Evolutionary conservation across 2,888 invertebrate genomes (phyloP), one percentile per base, ranked within the genome.

Genomic region (Xestobium rufovillosum): DNA sequence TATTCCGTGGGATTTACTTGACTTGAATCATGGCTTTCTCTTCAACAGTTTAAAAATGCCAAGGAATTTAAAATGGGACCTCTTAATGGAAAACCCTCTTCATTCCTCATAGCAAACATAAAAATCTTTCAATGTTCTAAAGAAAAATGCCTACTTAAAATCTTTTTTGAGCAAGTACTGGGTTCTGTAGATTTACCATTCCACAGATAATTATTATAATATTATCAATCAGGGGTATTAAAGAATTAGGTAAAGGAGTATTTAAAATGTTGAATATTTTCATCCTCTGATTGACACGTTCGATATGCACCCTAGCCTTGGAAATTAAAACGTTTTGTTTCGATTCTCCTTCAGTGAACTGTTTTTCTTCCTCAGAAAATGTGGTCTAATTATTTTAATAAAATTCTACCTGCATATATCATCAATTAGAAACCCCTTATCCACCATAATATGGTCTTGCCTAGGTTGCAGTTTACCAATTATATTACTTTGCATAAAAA

Each of bases 281-380:
- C 26, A 39, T 39, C 10, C 39, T 12, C 12, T 8, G 23, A 27
- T 41, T 41, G 3, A 11, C 6, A 8, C 41, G 25, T 35, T 38
- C 41, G 14, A 41, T 31, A 34, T 41, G 43, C 11, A 43, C 41
- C 19, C 43, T 13, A 11, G 43, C 43, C 13, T 38, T 27, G 14
- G 43, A 38, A 17, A 43, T 35, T 10, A 25, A 25, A 14, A 12
- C 16, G 40, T 34, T 43, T 11, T 19, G 17, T 23, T 25, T 10
- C 10, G 43, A 26, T 29, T 43, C 43, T 15, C 12, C 32, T 33
- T 29, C 12, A 17, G 11, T 34, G 8, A 42, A 27, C 23, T 42
- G 42, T 31, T 26, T 42, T 38, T 6, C 31, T 29, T 42, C 33
- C 36, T 11, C 39, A 23, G 30, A 39, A 42, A 17, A 9, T 39